Evolutionary conservation across 1,140 invertebrate species (phyloP), one percentile per base, ranked within the genome.

Genomic region (Brachionus rubens): DNA sequence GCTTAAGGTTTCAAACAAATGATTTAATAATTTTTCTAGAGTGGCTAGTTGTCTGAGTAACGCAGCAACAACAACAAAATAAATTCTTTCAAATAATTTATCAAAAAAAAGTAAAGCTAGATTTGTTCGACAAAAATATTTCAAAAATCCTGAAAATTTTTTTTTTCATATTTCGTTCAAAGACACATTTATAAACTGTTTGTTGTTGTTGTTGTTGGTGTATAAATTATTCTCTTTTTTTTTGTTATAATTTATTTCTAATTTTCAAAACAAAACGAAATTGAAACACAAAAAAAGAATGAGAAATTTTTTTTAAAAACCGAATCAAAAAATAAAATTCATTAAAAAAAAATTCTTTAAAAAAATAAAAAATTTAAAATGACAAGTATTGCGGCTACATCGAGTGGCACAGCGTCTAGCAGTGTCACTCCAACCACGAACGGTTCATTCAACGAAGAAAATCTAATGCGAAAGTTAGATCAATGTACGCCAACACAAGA

Each of bases 401-500:
- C 59, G 14, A 65, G 59, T 24, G 40, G 59, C 0, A 24, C 36
- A 21, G 59, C 59, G 14, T 65, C 59, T 1, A 30, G 24, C n/a
- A 75, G 26, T 16, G 16, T 16, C 0, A 26, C 50, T n/a, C 4
- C 33, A 24, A 52, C 68, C 36, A 7, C 54, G 6, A 21, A 7
- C 1, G 26, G 47, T 24, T 75, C 33, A 30, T 75, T 75, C 14
- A 56, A 75, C 30, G 48, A 56, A 30, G 16, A 59, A 30, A 75
- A 54, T 16, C 16, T 54, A 9, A 56, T 56, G 41, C 14, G 14
- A 30, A 56, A 54, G 3, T 19, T 54, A 7, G 40, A 43, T 28
- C 14, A 54, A 19, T 33, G 21, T 5, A 56, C 72, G 7, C 48
- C 72, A n/a, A 54, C 72, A 2, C 72, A 75, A 59, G 72, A 75